Percentiles rank a stretch among this genome's conserved stretches.
These are phyloP conservation scores for Tenebrosternarchus preto DNA, from an alignment of 2,113 vertebrate genomes.

Conservation along the genomic window DNA sequence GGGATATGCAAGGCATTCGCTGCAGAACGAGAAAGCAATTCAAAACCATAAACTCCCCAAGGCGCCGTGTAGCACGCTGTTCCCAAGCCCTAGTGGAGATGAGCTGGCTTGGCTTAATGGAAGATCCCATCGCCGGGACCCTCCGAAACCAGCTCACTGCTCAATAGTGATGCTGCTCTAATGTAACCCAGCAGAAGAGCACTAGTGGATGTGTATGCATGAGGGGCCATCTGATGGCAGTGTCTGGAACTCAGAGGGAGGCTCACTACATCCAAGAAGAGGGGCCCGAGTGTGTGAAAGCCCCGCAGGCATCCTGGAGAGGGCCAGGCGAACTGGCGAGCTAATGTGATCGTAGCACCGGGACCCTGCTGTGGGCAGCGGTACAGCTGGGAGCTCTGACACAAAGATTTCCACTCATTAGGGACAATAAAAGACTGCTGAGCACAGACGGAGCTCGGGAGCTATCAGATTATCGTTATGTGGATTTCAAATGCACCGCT, in stretches of 20 bases:
- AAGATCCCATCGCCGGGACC: not conserved
- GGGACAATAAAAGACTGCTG: conserved; percentile 58
- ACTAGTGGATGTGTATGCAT: conserved; percentile 15
- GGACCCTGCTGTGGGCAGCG: conserved; percentile 55
- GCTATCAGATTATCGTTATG: conserved; percentile 53
- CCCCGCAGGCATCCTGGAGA: conserved; percentile 33
- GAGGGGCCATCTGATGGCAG: not conserved
- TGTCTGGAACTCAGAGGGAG: not conserved
- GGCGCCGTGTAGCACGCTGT: conserved; percentile 60
- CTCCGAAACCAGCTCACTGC: not conserved
- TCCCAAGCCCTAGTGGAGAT: conserved; percentile 59
- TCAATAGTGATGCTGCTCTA: not conserved
- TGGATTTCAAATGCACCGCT: conserved; percentile 41
- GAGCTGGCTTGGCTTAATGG: conserved; percentile 50
- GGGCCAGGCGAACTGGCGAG: conserved; percentile 30
- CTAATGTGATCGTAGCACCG: conserved; percentile 46
- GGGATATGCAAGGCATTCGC: conserved; percentile 62
- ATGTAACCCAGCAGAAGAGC: not conserved
- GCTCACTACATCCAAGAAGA: conserved; percentile 14
- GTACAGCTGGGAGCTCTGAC: conserved; percentile 69
- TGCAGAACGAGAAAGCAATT: conserved; percentile 58
- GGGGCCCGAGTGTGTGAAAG: conserved; percentile 16
- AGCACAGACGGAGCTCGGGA: conserved; percentile 54
- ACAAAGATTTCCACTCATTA: conserved; percentile 64
- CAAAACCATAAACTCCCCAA: conserved; percentile 61